A percentile compares a stretch with the other conserved stretches of the same genome.
phyloP scores from a whole-genome alignment of 2,888 invertebrate species.

The Steinernema hermaphroditum region DNA sequence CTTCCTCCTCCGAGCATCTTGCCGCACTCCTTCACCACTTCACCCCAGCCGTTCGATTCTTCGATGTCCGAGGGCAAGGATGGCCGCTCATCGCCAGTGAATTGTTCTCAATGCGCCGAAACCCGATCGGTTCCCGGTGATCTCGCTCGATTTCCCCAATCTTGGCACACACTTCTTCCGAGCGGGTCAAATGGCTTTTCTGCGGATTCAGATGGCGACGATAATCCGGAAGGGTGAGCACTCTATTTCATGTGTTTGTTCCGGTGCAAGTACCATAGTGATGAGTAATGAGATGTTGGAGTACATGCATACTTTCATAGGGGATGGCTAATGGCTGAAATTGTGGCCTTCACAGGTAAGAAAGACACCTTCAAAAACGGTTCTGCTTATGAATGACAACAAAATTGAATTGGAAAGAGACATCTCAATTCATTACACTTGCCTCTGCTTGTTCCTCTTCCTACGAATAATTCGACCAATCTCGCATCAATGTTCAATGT shows the following conservation, averaged over 20 bases:
- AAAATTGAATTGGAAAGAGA: too few relatives aligned
- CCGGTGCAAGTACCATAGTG: not conserved
- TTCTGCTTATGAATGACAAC: too few relatives aligned
- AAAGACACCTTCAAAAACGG: too few relatives aligned
- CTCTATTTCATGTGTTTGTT: not conserved
- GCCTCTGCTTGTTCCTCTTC: not conserved
- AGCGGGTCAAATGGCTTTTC: not conserved
- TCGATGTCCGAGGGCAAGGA: slow-evolving; percentile 21
- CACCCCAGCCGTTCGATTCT: not conserved
- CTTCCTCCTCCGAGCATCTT: too few relatives aligned
- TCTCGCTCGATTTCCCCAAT: slow-evolving; percentile 44
- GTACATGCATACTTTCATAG: not conserved
- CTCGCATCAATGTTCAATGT: too few relatives aligned
- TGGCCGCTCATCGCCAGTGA: not conserved
- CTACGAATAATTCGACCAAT: too few relatives aligned
- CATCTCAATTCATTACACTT: too few relatives aligned
- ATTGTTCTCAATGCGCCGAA: slow-evolving; percentile 46
- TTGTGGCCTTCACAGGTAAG: too few relatives aligned
- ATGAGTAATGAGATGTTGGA: not conserved
- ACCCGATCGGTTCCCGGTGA: slow-evolving; percentile 64
- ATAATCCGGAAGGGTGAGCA: slow-evolving; percentile 10
- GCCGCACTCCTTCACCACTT: not conserved
- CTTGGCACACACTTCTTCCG: not conserved
- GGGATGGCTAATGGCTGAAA: not conserved
- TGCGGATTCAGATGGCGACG: not conserved